Evolutionary conservation across 2,888 invertebrate genomes (phyloP).

Genomic region (Petrophora chlorosata): DNA sequence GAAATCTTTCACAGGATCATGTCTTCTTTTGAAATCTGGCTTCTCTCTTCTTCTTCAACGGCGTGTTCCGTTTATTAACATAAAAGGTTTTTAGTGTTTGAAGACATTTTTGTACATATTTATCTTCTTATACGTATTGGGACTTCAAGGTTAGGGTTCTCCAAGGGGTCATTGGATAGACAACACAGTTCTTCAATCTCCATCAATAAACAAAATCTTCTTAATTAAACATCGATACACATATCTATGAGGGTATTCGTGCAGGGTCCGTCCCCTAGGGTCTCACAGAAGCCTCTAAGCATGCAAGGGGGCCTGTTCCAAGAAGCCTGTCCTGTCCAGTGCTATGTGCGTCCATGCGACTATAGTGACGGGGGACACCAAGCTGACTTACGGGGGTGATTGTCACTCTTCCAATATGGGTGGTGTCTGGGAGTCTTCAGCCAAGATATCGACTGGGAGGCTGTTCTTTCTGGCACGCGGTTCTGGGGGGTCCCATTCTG

Average conservation of each 20-base stretch:
- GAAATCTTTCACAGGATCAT: background rate
- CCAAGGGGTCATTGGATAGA: conserved; percentile 18
- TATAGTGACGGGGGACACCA: conserved; percentile 78
- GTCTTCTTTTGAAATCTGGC: background rate
- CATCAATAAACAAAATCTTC: conserved; percentile 30
- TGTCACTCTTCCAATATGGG: conserved; percentile 75
- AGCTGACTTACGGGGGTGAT: conserved; percentile 71
- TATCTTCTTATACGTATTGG: background rate
- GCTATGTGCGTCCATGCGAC: conserved; percentile 77
- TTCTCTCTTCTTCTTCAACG: background rate
- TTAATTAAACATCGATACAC: conserved; percentile 58
- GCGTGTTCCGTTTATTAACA: background rate
- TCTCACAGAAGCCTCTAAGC: conserved; percentile 79
- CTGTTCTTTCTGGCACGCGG: conserved; percentile 75
- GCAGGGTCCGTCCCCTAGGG: conserved; percentile 65
- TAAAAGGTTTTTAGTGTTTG: background rate
- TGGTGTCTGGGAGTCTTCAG: conserved; percentile 55
- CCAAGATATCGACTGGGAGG: conserved; percentile 71
- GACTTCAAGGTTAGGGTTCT: conserved; percentile 9
- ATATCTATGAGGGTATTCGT: conserved; percentile 73
- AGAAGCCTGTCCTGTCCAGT: conserved; percentile 68
- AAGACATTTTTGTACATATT: background rate
- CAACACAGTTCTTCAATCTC: conserved; percentile 27
- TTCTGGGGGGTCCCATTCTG: conserved; percentile 79
- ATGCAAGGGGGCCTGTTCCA: conserved; percentile 79